Conservation (phyloP, 2,113 vertebrate genomes). For the Podiceps cristatus region DNA sequence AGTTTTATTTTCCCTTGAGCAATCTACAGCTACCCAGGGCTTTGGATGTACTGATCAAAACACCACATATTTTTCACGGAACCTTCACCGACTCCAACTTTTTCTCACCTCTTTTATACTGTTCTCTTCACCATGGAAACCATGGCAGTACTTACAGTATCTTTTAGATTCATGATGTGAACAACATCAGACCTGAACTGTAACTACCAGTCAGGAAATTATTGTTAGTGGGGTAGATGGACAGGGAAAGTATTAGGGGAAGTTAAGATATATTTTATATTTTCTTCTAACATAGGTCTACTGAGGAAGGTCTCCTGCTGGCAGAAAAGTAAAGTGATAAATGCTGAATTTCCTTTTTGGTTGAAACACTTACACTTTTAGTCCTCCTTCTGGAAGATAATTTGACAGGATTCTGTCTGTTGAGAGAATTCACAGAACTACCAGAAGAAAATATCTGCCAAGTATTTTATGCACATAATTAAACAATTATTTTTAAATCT, state of each 20-base stretch:
- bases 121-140: constrained; percentile 3
- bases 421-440: background rate
- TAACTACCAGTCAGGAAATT: background rate
- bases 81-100: background rate
- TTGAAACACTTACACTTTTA: background rate
- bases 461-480: background rate
- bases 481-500: background rate
- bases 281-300: background rate
- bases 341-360: background rate
- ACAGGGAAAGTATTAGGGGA: background rate
- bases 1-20: background rate
- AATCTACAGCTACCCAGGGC: background rate
- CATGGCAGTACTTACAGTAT: background rate
- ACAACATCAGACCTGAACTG: background rate
- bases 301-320: background rate
- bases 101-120: background rate
- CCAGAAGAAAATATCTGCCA: background rate
- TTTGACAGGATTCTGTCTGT: background rate
- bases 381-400: background rate
- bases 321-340: background rate
- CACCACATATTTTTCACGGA: background rate
- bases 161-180: background rate
- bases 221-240: background rate
- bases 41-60: background rate
- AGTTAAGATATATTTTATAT: background rate